Base-by-base conservation (phyloP, 2,888 invertebrate species). In the Bellardia bayeri region DNA sequence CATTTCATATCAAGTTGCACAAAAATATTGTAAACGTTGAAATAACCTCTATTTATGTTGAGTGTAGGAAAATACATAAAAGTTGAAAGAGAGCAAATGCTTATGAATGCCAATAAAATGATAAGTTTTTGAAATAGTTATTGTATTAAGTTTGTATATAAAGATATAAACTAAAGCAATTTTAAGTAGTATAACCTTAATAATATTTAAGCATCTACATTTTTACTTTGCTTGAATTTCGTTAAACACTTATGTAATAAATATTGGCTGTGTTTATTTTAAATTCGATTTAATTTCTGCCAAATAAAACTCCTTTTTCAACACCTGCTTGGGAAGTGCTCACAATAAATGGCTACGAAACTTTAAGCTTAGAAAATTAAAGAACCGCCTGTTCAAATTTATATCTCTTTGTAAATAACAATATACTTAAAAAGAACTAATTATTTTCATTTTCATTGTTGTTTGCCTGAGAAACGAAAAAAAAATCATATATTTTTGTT, bases 61-160 rank as follows among this genome's bases (percentile, higher is more conserved):
- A 79, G 49, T 58, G 33, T 42, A 13, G 23, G 14, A 56, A 37
- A 66, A 58, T 33, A 37, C 14, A 6, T 68, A 23, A 6, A 58
- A 61, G 45, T 58, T 45, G 2, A 78, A 30, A 11, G 16, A 33
- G n/a, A 16, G 9, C 14, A 69, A 37, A 58, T 5, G 2, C 0
- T 49, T 66, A 68, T 33, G 33, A 56, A 68, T 45, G 40, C 56
- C 68, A 68, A 68, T 58, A 63, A 78, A 40, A 54, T 56, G 7
- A 64, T 56, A 45, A 78, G 54, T 76, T 63, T 30, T 16, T 63
- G n/a, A 49, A 75, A 75, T 14, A 49, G n/a, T 16, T 75, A 5
- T 33, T 11, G 3, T 33, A 0, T 6, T n/a, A 61, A 74, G 2
- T 30, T 75, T 75, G 30, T 61, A 13, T 30, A 61, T 58, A 30